Evolutionary conservation across 2,797 vertebrate genomes (phyloP).

Genomic region (Okamejei kenojei): DNA sequence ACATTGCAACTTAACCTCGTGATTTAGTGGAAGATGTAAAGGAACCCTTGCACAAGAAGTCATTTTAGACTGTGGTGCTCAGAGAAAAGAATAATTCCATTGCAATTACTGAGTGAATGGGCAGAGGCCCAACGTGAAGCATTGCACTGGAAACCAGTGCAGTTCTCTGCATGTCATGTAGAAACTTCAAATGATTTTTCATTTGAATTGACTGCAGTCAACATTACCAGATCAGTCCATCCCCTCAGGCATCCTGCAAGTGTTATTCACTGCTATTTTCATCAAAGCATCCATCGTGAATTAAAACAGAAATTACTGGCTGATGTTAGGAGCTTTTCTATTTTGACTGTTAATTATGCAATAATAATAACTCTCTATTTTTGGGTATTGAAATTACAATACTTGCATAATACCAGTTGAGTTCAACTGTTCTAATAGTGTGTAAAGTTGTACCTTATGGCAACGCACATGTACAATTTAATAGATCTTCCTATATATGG

Average conservation of each 20-base stretch:
- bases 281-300: not conserved
- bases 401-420: not conserved
- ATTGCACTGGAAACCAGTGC: not conserved
- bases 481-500: not conserved
- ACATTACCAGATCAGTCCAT: not conserved
- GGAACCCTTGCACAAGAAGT: not conserved
- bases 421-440: not conserved
- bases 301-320: not conserved
- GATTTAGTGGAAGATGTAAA: not conserved
- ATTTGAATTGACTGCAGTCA: not conserved
- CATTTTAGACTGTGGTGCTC: not conserved
- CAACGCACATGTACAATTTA: not conserved
- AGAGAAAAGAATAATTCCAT: not conserved
- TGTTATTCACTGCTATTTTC: not conserved
- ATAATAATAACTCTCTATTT: not conserved
- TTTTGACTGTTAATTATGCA: not conserved
- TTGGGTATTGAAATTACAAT: not conserved
- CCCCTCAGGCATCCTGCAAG: not conserved
- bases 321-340: not conserved
- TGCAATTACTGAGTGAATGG: not conserved
- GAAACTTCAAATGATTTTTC: not conserved
- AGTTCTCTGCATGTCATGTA: too few relatives aligned
- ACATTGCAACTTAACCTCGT: not conserved
- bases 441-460: not conserved
- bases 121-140: not conserved